phyloP scores from a whole-genome alignment of 2,888 invertebrate genomes.

The Orchesellides sinensis region DNA sequence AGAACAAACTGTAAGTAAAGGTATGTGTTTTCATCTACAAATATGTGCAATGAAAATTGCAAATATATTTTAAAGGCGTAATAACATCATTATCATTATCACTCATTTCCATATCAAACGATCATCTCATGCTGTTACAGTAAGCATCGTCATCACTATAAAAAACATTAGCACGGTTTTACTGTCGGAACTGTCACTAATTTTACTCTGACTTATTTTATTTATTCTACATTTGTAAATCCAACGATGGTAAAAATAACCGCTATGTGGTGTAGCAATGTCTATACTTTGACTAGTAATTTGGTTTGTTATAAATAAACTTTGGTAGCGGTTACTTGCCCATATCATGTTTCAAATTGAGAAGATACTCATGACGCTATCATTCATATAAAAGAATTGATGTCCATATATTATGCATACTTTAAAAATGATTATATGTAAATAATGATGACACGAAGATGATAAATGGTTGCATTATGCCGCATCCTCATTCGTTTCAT shows the following conservation, averaged over 20 bases:
- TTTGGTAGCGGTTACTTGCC: no score
- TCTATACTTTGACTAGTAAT: no score
- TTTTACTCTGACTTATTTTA: not conserved
- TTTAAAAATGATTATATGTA: constrained; percentile 37
- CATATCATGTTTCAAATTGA: no score
- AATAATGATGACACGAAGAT: constrained; percentile 61
- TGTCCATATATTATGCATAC: constrained; percentile 4
- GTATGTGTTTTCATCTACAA: not conserved
- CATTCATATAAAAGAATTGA: no score
- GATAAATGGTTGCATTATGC: constrained; percentile 58
- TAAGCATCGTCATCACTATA: constrained; percentile 6
- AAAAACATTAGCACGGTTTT: constrained; percentile 46
- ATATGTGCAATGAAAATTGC: not conserved
- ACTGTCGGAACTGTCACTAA: constrained; percentile 54
- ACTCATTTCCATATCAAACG: constrained; percentile 6
- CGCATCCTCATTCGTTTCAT: constrained; percentile 36
- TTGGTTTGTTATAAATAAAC: no score
- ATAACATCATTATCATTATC: constrained; percentile 21
- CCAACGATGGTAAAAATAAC: not conserved
- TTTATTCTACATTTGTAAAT: constrained; percentile 16
- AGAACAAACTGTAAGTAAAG: not conserved
- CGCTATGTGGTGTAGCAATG: not conserved
- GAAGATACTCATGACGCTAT: no score
- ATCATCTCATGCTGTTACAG: not conserved
- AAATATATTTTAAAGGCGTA: constrained; percentile 22